Conservation (phyloP, 2,888 invertebrate genomes). For the Drosophila ezoana region DNA sequence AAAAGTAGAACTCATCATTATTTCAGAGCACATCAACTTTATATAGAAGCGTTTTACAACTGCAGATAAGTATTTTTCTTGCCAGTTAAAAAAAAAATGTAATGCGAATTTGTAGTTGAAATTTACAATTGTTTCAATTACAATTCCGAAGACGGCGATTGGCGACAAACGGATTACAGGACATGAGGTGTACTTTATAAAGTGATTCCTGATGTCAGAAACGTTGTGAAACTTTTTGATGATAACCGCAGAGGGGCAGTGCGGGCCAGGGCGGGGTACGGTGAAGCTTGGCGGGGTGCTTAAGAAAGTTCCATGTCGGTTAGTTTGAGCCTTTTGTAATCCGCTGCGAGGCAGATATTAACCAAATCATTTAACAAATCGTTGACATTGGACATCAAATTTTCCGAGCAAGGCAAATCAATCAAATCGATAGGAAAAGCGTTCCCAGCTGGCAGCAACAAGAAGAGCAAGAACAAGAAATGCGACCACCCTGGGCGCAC, state of each 20-base stretch:
- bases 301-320: constrained; percentile 38
- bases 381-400: constrained; percentile 36
- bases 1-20: no score
- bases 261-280: neutral
- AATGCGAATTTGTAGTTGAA: neutral
- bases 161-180: constrained; percentile 13
- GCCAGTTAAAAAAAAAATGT: no score
- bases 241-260: no score
- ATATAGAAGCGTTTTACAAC: no score
- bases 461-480: neutral
- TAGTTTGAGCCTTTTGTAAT: constrained; percentile 52
- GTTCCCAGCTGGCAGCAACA: constrained; percentile 13
- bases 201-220: neutral
- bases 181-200: constrained; percentile 14
- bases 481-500: constrained; percentile 67
- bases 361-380: constrained; percentile 54
- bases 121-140: constrained; percentile 13
- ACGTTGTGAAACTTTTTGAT: constrained; percentile 3
- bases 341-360: constrained; percentile 50
- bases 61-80: no score
- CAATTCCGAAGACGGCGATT: neutral
- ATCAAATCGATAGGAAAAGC: constrained; percentile 59
- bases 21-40: no score
- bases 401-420: constrained; percentile 49
- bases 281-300: constrained; percentile 19